Base-by-base conservation (phyloP, 1,140 invertebrate genomes). In the Drusus annulatus region DNA sequence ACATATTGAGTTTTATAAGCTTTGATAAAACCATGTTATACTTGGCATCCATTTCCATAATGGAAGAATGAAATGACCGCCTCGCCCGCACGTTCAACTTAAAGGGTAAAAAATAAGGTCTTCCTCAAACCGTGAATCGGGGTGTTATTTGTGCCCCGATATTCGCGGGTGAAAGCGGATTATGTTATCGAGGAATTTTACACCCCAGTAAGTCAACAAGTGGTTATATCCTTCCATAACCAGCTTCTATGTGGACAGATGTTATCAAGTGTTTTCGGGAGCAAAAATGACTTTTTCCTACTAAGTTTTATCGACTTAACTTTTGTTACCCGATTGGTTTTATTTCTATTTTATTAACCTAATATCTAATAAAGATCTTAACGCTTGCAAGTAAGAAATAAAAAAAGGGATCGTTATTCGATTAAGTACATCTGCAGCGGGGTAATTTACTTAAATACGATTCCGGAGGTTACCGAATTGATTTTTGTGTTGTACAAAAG, bases 151-250 rank as follows among this genome's bases (percentile, higher is more conserved):
- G 54, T 62, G 52, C 74, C 51, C 16, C 74, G 62, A 62, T 76
- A 76, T 62, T 76, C 74, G 54, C 17, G 74, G 23, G 54, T 74
- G 69, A 25, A 74, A 74, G 78, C 25, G 75, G 80, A 81, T 81
- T 79, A 79, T 78, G 78, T 62, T 79, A 79, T 82, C 77, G 68
- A 60, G 77, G 78, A 82, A 82, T 82, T 82, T 82, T 82, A 82
- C 81, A 82, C 81, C 62, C 78, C 71, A 77, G 28, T 71, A 75
- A 76, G 78, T 77, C 81, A 82, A 82, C 81, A 82, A 82, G 81
- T 82, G 81, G 81, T 79, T 79, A 79, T 62, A 58, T 79, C 65
- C 54, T 54, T 21, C 31, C 51, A 54, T 25, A n/a, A 50, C 19
- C 21, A 73, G 45, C 10, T 36, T 45, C 63, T 13, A 68, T 19